phyloP scores from a whole-genome alignment of 2,113 vertebrate genomes.

The Hemibagrus wyckioides region DNA sequence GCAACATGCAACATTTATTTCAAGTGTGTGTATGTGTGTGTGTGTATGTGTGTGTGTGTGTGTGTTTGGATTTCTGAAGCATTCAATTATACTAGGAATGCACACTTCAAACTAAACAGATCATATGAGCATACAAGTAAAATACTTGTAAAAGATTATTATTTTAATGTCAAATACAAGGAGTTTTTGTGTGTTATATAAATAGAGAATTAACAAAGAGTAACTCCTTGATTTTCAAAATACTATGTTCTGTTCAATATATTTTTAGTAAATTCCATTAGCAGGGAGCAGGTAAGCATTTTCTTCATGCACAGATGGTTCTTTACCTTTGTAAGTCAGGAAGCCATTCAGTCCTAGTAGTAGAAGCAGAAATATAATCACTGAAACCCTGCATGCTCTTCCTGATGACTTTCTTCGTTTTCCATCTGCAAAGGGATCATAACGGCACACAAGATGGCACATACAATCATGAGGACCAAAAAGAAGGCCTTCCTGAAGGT shows the following conservation, averaged over 20 bases:
- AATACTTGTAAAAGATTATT: too few species aligned
- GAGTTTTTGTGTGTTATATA: neutral
- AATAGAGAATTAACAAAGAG: neutral
- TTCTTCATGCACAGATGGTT: neutral
- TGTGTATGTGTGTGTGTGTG: too few species aligned
- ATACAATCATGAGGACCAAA: neutral
- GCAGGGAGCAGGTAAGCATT: neutral
- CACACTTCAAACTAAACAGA: neutral
- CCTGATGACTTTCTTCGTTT: slow-evolving; percentile 8
- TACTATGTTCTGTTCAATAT: neutral
- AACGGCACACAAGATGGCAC: neutral
- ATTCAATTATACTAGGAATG: neutral
- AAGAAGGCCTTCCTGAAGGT: neutral
- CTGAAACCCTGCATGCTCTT: neutral
- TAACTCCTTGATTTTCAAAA: neutral
- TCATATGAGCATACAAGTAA: neutral
- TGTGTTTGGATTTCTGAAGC: neutral
- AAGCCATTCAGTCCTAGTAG: slow-evolving; percentile 31
- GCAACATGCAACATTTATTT: too few species aligned
- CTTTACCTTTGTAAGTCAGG: slow-evolving; percentile 48
- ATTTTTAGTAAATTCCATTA: neutral
- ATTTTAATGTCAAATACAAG: neutral
- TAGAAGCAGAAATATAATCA: slow-evolving; percentile 29
- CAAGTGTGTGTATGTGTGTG: too few species aligned
- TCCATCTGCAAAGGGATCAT: slow-evolving; percentile 31